Evolutionary conservation across 2,888 invertebrate species (phyloP), one percentile per base, ranked within the genome.

Genomic region (Melieria crassipennis): DNA sequence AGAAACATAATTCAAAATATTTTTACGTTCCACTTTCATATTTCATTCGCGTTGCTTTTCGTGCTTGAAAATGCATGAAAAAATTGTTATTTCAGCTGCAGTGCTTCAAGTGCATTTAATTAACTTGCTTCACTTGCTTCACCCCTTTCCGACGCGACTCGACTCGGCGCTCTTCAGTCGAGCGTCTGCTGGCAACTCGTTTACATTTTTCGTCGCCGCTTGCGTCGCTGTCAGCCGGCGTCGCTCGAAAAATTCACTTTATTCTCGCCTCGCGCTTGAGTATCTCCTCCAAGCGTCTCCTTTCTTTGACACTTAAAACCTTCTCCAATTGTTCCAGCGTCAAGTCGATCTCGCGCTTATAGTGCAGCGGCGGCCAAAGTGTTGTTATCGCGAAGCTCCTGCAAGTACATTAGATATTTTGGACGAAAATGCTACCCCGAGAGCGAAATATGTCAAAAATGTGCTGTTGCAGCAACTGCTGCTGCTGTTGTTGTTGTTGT

Each of bases 301-400:
- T 80, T 78, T 86, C 85, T 79, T 84, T 84, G 74, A 80, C 81
- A 79, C 82, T 84, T 75, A 86, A 79, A 75, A 86, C 83, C 78
- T 83, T 82, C 75, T 85, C 84, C 77, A 86, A 82, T 76, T 82
- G 83, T 75, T 82, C 81, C 76, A 86, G 74, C 64, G 85, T 86
- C 74, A 83, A 83, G 79, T 85, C 83, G 78, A 87, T 87, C 81
- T 87, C 86, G 75, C 82, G 82, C 75, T 82, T 82, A 63, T 87
- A 86, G 79, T 87, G 86, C 76, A 87, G 77, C 50, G 86, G 87
- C 75, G 82, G 83, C 87, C 87, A 87, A 71, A 87, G 81, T 67
- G 86, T 87, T 72, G 87, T 87, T 69, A 87, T 85, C 76, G 86
- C 82, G 77, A 87, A 87, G 66, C 83, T 83, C 75, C 87, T 87